Base-by-base conservation (phyloP, 2,113 vertebrate species). In the Lampris megalopsis region DNA sequence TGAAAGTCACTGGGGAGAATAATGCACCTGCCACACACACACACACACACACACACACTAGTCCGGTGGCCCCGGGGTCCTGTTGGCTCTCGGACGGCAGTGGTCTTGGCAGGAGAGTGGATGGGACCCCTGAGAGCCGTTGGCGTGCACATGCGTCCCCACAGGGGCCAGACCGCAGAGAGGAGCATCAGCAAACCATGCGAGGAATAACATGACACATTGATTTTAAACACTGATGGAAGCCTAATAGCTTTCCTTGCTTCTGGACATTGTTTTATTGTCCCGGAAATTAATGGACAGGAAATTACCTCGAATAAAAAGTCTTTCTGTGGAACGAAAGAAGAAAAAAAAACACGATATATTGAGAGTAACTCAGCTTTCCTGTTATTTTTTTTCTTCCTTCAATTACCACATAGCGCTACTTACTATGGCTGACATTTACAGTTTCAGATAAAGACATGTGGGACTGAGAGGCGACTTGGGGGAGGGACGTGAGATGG, bases 1-100 rank as follows among this genome's bases (percentile, higher is more conserved):
- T 81, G 74, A 90, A 86, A 91, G 69, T 86, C 79, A 87, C 40
- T 70, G 77, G 74, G 76, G 77, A 82, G 84, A 87, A 84, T 86
- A 89, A 93, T 86, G 74, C 66, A 59, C 36, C 11, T 3, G 5
- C 68, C 52, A 79, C 68, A 71, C 81, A 69, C 53, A 58, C 67
- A 69, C 43, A 56, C 40, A 58, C 52, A 69, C 66, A 57, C 66
- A 68, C 67, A 37, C 67, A 58, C 63, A 71, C 42, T 73, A 67
- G 0, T 66, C 79, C 71, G 82, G 71, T 73, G 75, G 78, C 88
- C 89, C 71, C 82, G 42, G 87, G 88, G 88, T 75, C 47, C 47
- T 53, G 64, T 87, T 84, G 79, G 75, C 75, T 83, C 84, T 71
- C 53, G 40, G 59, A 86, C 71, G 80, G 77, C 77, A 83, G 82